phyloP scores from a whole-genome alignment of 2,797 vertebrate genomes.

The Lophius americanus region DNA sequence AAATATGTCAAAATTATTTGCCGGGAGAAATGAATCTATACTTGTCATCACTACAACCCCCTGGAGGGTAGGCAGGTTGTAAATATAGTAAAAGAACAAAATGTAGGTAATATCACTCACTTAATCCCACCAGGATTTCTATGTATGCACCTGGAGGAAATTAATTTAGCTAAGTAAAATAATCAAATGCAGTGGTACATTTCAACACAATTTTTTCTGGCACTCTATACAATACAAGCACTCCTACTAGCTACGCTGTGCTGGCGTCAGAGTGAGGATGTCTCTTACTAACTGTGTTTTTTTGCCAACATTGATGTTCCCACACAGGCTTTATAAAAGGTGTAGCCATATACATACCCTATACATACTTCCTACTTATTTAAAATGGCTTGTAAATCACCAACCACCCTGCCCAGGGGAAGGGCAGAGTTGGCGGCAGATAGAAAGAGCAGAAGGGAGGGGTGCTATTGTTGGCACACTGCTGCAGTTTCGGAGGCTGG shows the following conservation, averaged over 20 bases:
- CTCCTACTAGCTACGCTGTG: constrained; percentile 34
- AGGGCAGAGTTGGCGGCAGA: constrained; percentile 25
- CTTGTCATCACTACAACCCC: constrained; percentile 21
- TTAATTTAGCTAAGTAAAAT: constrained; percentile 54
- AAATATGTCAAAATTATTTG: constrained; percentile 25
- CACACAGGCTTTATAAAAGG: background rate
- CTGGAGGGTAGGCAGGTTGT: background rate
- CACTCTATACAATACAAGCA: constrained; percentile 5
- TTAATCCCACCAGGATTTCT: constrained; percentile 26
- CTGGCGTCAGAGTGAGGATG: constrained; percentile 13
- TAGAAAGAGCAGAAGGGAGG: constrained; percentile 47
- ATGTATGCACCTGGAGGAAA: constrained; percentile 53
- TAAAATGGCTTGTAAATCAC: constrained; percentile 50
- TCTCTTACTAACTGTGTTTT: background rate
- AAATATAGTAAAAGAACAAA: constrained; percentile 18
- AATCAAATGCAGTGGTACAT: constrained; percentile 37
- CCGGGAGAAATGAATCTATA: constrained; percentile 21
- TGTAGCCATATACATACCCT: background rate
- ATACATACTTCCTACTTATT: constrained; percentile 5
- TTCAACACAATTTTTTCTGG: constrained; percentile 44
- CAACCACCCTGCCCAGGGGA: constrained; percentile 20
- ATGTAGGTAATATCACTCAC: constrained; percentile 14
- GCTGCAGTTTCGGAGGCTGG: constrained; percentile 46
- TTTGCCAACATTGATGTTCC: constrained; percentile 6
- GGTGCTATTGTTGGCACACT: constrained; percentile 71